Base-by-base conservation (phyloP, 2,888 invertebrate species). In the Caenorhabditis sp. region DNA sequence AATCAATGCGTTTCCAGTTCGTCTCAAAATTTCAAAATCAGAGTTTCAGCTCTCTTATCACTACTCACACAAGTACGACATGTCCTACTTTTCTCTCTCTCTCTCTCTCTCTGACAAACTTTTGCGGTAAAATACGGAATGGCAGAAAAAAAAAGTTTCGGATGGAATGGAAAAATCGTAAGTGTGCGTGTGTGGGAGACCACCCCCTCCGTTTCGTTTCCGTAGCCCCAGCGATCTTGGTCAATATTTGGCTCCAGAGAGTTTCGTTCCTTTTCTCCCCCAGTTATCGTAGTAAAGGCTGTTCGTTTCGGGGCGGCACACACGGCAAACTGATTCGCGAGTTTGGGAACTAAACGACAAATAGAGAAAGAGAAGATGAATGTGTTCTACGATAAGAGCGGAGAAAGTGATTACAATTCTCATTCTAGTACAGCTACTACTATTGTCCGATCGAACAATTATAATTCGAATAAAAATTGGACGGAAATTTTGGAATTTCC, bases 181-280 rank as follows among this genome's bases (percentile, higher is more conserved):
- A 19, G 47, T 47, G 47, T 19, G 19, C 7, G 54, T 54, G 54
- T 26, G 24, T 24, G 54, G 26, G 54, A 54, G 51, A 51, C 5
- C 19, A 7, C 10, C 31, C 8, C 12, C 12, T 12, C 38, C 38
- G 12, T 12, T 38, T 12, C 8, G 6, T 38, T 38, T 38, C 38
- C 54, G 54, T 54, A 47, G 24, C 26, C 14, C 14, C 24, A 19
- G 26, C 54, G 54, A 54, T 54, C 54, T 75, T 47, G 22, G 75
- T 75, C 75, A 75, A 75, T 75, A 75, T 75, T 75, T 75, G 75
- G 75, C 56, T 58, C 47, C 28, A 47, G 10, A 38, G 8, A 4
- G 38, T 51, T 51, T 51, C 26, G 54, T 26, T 22, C 35, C 51
- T 38, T 69, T 26, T 49, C n/a, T 51, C 72, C 14, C 14, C 58